Base-by-base conservation (phyloP, 2,113 vertebrate genomes). In the Calypte anna region DNA sequence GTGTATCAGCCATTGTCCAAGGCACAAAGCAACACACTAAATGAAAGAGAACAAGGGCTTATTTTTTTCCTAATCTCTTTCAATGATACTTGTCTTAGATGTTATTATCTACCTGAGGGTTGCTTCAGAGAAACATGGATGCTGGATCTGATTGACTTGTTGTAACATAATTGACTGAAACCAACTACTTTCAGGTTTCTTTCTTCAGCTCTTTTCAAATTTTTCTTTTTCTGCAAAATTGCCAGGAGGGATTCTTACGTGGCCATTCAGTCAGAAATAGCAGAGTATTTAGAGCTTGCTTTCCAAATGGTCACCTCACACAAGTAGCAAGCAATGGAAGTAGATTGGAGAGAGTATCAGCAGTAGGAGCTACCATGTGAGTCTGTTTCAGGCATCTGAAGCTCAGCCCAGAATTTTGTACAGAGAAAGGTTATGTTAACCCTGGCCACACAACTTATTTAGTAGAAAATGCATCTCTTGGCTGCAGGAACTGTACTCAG, bases 381-480 rank as follows among this genome's bases (percentile, higher is more conserved):
- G 24, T 48, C 53, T 81, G 38, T 17, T 57, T 66, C 59, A 33
- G 50, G 27, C 73, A 30, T 24, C 44, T 25, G 18, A 38, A 77
- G 25, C 46, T 84, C 79, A 78, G 70, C n/a, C 58, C 17, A 23
- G 54, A 76, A 66, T 57, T 46, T 19, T 12, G 50, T 22, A 14
- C 46, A 20, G 16, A 69, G 23, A 70, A 92, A 78, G 76, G 88
- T 84, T 73, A 57, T 19, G 18, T 94, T 83, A 90, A 68, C 86
- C 96, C 83, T 94, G 69, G 53, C 93, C 88, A 72, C 86, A 84
- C 40, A 33, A 30, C 64, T 83, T 27, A 21, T 14, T 67, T 46
- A 48, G 54, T 66, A 75, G 44, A 74, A 91, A 93, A 73, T 3
- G 30, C 8, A 10, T 51, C 57, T 64, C 63, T 61, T 68, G 62